Conservation (phyloP, 2,797 vertebrate genomes). For the Gobionotothen gibberifrons region DNA sequence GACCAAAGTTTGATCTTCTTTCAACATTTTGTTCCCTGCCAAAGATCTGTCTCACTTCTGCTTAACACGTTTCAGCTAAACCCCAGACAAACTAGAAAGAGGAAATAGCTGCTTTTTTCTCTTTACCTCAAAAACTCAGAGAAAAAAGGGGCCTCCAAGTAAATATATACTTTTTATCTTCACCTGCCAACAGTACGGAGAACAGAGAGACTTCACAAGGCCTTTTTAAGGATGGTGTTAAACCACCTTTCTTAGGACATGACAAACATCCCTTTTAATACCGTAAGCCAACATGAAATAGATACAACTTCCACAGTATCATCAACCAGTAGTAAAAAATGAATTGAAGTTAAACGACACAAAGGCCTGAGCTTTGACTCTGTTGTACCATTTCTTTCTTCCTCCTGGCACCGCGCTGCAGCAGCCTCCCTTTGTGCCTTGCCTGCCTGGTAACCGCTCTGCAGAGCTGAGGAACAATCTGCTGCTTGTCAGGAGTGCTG, state of each 20-base stretch:
- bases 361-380: slow-evolving; percentile 41
- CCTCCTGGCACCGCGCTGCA: slow-evolving; percentile 38
- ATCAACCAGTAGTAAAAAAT: slow-evolving; percentile 44
- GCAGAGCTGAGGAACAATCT: slow-evolving; percentile 65
- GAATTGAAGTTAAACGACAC: slow-evolving; percentile 59
- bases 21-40: slow-evolving; percentile 23
- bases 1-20: slow-evolving; percentile 56
- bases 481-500: slow-evolving; percentile 69
- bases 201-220: slow-evolving; percentile 60
- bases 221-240: slow-evolving; percentile 67
- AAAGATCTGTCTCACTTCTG: slow-evolving; percentile 17
- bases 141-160: slow-evolving; percentile 40
- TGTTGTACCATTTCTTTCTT: slow-evolving; percentile 35
- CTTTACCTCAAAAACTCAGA: slow-evolving; percentile 46
- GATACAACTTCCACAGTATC: slow-evolving; percentile 26
- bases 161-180: slow-evolving; percentile 55
- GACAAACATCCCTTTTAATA: slow-evolving; percentile 52
- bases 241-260: slow-evolving; percentile 59
- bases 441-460: slow-evolving; percentile 55
- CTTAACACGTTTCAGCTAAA: slow-evolving; percentile 39
- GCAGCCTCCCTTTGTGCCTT: slow-evolving; percentile 55
- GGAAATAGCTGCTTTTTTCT: slow-evolving; percentile 41
- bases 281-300: slow-evolving; percentile 35
- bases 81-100: slow-evolving; percentile 56
- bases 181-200: slow-evolving; percentile 58